Conservation (phyloP, 2,113 vertebrate genomes). For the Phaethornis superciliosus region DNA sequence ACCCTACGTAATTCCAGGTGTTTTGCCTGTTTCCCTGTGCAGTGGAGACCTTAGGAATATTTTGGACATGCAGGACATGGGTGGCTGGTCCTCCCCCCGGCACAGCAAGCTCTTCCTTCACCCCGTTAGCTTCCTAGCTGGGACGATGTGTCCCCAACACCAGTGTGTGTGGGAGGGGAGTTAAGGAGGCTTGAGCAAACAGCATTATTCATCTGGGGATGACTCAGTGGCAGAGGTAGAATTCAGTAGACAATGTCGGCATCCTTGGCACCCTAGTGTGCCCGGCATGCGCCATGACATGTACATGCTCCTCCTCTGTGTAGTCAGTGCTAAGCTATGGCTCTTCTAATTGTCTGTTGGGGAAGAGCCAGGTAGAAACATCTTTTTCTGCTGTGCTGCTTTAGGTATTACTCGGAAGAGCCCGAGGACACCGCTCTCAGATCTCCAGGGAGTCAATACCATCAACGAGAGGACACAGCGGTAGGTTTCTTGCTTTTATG, state of each 20-base stretch:
- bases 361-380: background rate
- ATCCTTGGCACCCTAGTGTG: background rate
- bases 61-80: background rate
- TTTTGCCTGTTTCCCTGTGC: background rate
- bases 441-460: conserved; percentile 91
- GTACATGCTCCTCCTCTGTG: background rate
- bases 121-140: background rate
- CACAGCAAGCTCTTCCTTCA: background rate
- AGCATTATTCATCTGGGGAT: background rate
- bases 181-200: background rate
- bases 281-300: conserved; percentile 31
- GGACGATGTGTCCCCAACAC: background rate
- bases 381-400: conserved; percentile 47
- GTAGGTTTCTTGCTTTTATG: conserved; percentile 73
- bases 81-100: background rate
- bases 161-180: background rate
- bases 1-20: background rate
- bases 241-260: background rate
- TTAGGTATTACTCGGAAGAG: conserved; percentile 87
- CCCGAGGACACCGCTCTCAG: conserved; percentile 88
- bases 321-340: conserved; percentile 20
- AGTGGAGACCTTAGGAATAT: background rate
- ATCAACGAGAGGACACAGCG: conserved; percentile 84
- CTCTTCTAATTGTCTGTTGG: background rate
- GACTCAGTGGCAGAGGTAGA: background rate